Percentiles rank a stretch among this genome's conserved stretches.
phyloP scores from a whole-genome alignment of 2,797 vertebrate species.

The Onychomys leucogaster region DNA sequence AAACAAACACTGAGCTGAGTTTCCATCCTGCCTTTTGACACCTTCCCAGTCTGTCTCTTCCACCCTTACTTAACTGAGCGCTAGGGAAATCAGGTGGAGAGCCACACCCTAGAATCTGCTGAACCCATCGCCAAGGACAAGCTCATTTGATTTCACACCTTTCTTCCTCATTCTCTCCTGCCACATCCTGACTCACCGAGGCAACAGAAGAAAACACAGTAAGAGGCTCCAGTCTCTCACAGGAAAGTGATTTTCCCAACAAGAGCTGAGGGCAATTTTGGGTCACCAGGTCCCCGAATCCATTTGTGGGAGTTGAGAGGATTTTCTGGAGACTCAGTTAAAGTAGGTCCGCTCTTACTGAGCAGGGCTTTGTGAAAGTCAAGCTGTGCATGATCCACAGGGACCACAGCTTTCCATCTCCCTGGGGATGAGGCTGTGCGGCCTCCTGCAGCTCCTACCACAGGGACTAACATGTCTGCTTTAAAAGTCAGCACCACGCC shows the following conservation, averaged over 20 bases:
- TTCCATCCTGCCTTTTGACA: background rate
- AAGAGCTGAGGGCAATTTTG: background rate
- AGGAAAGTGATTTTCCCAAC: slow-evolving; percentile 49
- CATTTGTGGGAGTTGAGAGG: slow-evolving; percentile 5
- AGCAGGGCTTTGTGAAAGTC: background rate
- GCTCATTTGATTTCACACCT: background rate
- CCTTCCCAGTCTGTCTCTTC: fast-evolving
- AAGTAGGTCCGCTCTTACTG: background rate
- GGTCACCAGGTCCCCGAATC: slow-evolving; percentile 37
- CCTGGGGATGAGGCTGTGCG: fast-evolving
- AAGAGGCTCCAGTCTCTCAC: fast-evolving
- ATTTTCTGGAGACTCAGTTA: background rate
- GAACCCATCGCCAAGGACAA: background rate
- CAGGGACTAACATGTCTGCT: background rate
- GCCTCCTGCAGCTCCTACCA: background rate
- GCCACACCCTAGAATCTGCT: fast-evolving
- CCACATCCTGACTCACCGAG: background rate
- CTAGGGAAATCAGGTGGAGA: fast-evolving
- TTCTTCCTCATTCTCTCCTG: background rate
- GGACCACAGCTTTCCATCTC: background rate
- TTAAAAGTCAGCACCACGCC: background rate
- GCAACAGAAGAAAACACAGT: background rate
- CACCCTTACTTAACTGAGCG: fast-evolving
- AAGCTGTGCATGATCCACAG: fast-evolving
- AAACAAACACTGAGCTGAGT: fast-evolving